phyloP scores from a whole-genome alignment of 2,888 invertebrate genomes.

The Heterodera filipjevi region DNA sequence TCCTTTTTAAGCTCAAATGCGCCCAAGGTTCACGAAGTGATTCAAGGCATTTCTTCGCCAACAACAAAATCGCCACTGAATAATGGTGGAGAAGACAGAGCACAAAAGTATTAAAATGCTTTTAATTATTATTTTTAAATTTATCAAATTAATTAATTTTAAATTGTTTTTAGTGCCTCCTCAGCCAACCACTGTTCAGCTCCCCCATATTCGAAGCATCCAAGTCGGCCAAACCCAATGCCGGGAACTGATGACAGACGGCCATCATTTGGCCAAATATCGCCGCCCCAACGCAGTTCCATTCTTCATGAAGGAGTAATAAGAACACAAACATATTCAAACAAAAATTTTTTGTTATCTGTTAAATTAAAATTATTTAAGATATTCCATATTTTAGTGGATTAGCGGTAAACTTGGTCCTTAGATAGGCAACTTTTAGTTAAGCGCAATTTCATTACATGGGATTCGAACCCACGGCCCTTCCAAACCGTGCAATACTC shows the following conservation, averaged over 20 bases:
- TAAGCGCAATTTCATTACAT: too few species aligned
- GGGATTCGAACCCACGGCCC: too few species aligned
- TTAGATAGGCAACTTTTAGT: too few species aligned
- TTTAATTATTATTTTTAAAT: background rate
- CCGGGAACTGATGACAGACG: background rate
- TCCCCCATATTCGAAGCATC: background rate
- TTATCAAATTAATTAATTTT: too few species aligned
- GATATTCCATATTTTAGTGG: too few species aligned
- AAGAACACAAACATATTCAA: background rate
- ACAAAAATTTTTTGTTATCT: background rate
- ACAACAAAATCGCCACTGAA: background rate
- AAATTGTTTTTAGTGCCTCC: background rate
- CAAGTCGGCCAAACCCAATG: background rate
- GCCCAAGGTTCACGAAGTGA: background rate
- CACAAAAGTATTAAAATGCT: background rate
- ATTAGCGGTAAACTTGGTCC: too few species aligned
- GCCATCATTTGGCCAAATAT: constrained; percentile 11
- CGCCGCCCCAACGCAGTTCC: background rate
- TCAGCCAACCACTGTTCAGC: background rate
- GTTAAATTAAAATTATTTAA: too few species aligned
- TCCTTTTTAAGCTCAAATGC: constrained; percentile 5
- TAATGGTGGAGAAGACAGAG: background rate
- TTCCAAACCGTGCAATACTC: too few species aligned
- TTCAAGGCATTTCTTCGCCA: background rate
- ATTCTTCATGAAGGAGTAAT: background rate